Base-by-base conservation (phyloP, 2,797 vertebrate genomes). In the Chromobotia macracanthus region DNA sequence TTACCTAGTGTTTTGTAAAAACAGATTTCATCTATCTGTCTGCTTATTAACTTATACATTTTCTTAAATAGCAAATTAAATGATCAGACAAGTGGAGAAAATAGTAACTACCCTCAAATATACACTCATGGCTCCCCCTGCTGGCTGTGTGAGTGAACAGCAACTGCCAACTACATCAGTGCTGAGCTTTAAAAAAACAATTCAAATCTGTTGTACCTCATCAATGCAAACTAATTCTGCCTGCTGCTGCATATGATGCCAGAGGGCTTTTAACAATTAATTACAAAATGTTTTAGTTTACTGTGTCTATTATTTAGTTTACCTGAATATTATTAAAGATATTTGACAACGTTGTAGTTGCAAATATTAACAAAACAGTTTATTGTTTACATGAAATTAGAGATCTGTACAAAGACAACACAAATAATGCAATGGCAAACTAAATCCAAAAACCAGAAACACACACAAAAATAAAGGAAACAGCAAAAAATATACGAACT, bases 61-160 rank as follows among this genome's bases (percentile, higher is more conserved):
- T n/a, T n/a, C n/a, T n/a, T n/a, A n/a, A n/a, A n/a, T n/a, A n/a
- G n/a, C n/a, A n/a, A n/a, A n/a, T n/a, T n/a, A n/a, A 2, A 31
- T 31, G 2, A 31, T 31, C 31, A 31, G 31, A 31, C 8, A 38
- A 38, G 5, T 38, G 35, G 6, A 7, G 35, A 38, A 38, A 38
- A 38, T 38, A 38, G 6, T 9, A 38, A 38, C 8, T 67, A 3
- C 23, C 19, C 6, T 18, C 1, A 15, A 48, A 55, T 19, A 44
- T 16, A 41, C 35, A 7, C 55, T 68, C 72, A 51, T 61, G 63
- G 75, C 83, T 10, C 76, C 72, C 38, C 61, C 85, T 86, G 19
- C 69, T 74, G 85, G 46, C 25, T 64, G 41, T 25, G n/a, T 8
- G 0, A 15, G 41, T 0, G 46, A 70, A 31, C 16, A 68, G 28